phyloP scores from a whole-genome alignment of 2,888 invertebrate species.

The Melanophora roralis region DNA sequence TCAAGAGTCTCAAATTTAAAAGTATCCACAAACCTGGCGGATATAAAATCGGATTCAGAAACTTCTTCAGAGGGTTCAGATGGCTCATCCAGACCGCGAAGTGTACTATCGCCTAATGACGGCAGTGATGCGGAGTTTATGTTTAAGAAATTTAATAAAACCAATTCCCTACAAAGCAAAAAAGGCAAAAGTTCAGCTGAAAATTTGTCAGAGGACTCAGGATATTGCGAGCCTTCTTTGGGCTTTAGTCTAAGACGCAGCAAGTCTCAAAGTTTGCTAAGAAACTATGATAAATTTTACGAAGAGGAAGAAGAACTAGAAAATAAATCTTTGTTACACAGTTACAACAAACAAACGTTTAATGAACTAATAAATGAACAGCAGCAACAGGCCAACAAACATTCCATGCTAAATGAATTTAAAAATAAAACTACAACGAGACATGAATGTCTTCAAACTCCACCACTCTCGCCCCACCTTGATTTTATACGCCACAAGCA shows the following conservation, averaged over 20 bases:
- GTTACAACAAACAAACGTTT: slow-evolving; percentile 8
- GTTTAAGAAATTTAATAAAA: slow-evolving; percentile 53
- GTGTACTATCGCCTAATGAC: slow-evolving; percentile 28
- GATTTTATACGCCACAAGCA: slow-evolving; percentile 51
- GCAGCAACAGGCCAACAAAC: slow-evolving; percentile 52
- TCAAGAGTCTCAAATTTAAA: slow-evolving; percentile 37
- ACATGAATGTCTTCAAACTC: slow-evolving; percentile 34
- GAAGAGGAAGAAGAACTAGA: slow-evolving; percentile 74
- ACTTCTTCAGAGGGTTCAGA: slow-evolving; percentile 65
- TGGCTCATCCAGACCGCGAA: slow-evolving; percentile 64
- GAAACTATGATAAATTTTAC: slow-evolving; percentile 77
- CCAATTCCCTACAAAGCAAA: slow-evolving; percentile 60
- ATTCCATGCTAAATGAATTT: slow-evolving; percentile 68
- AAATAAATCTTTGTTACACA: slow-evolving; percentile 44
- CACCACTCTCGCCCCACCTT: slow-evolving; percentile 41
- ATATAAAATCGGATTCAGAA: slow-evolving; percentile 70
- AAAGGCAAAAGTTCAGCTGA: slow-evolving; percentile 82
- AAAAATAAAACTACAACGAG: slow-evolving; percentile 44
- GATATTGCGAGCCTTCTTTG: slow-evolving; percentile 81
- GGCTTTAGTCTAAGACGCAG: slow-evolving; percentile 67
- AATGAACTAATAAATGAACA: slow-evolving; percentile 38
- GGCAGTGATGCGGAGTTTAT: slow-evolving; percentile 38
- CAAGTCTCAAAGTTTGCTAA: slow-evolving; percentile 78
- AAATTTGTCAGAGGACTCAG: slow-evolving; percentile 89
- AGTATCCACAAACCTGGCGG: slow-evolving; percentile 52